These are phyloP conservation scores for Nymphalis c-album DNA, from an alignment of 2,888 invertebrate species.

Conservation along the genomic window DNA sequence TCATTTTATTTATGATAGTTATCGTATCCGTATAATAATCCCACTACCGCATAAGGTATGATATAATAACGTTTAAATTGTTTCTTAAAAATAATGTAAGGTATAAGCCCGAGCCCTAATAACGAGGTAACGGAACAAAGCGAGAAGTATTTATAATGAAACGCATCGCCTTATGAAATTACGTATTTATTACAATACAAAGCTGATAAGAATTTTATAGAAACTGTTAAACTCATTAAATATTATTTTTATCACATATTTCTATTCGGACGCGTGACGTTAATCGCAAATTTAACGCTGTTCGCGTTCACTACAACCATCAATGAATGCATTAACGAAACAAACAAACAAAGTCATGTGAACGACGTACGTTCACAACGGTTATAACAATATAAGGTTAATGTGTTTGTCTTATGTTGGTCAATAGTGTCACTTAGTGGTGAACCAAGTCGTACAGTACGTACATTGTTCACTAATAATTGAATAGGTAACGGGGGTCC, in stretches of 20 bases:
- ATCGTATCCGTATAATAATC: conserved; percentile 13
- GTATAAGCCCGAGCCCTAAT: neutral
- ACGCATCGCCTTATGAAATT: neutral
- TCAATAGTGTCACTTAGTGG: conserved; percentile 5
- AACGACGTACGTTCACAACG: too few relatives aligned
- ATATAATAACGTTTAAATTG: conserved; percentile 2
- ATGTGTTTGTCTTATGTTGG: conserved; percentile 3
- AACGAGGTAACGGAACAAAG: conserved; percentile 1
- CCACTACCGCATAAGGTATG: conserved; percentile 1
- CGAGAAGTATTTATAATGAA: neutral
- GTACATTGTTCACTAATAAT: conserved; percentile 25
- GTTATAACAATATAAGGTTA: conserved; percentile 8
- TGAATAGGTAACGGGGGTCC: conserved; percentile 45
- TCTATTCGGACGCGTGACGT: conserved; percentile 1
- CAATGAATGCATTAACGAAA: neutral
- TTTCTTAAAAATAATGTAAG: conserved; percentile 2
- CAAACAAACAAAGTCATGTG: conserved; percentile 1
- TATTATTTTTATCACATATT: neutral
- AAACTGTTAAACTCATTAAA: neutral
- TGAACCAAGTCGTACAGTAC: neutral
- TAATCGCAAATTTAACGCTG: conserved; percentile 4
- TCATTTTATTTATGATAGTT: conserved; percentile 11
- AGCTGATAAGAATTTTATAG: conserved; percentile 2
- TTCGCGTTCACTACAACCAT: conserved; percentile 1
- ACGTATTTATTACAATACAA: neutral